Evolutionary conservation across 1,140 invertebrate genomes (phyloP).

Genomic region (Pteromalus puparum): DNA sequence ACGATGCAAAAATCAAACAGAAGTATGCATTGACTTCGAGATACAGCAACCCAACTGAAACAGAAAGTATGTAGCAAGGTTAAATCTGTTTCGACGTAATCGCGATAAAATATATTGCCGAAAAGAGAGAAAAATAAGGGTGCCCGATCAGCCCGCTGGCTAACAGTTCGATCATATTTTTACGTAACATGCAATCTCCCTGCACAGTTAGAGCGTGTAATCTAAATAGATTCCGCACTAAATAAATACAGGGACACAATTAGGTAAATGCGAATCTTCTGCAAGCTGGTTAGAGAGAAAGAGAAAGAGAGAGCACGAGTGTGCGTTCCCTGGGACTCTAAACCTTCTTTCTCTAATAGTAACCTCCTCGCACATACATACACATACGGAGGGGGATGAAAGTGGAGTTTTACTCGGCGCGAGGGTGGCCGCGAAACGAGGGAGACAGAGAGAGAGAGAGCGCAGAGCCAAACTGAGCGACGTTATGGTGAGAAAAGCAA

Average conservation of each 20-base stretch:
- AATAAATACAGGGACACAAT: slow-evolving; percentile 73
- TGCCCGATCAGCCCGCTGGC: background rate
- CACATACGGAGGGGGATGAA: slow-evolving; percentile 45
- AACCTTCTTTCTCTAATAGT: slow-evolving; percentile 20
- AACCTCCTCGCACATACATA: slow-evolving; percentile 13
- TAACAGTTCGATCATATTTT: slow-evolving; percentile 41
- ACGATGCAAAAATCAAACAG: slow-evolving; percentile 79
- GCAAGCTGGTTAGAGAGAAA: slow-evolving; percentile 63
- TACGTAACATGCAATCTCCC: slow-evolving; percentile 14
- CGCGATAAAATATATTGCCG: slow-evolving; percentile 13
- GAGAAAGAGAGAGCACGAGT: slow-evolving; percentile 34
- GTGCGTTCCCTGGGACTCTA: slow-evolving; percentile 59
- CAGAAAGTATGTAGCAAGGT: slow-evolving; percentile 53
- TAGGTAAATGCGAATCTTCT: slow-evolving; percentile 72
- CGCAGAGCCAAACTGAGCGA: slow-evolving; percentile 50
- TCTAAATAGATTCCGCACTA: slow-evolving; percentile 68
- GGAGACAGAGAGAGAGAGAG: slow-evolving; percentile 50
- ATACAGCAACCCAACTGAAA: slow-evolving; percentile 77
- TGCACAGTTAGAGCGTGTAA: slow-evolving; percentile 59
- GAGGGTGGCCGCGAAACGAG: slow-evolving; percentile 51
- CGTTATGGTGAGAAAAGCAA: slow-evolving; percentile 74
- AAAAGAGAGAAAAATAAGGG: slow-evolving; percentile 11
- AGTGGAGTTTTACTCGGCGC: slow-evolving; percentile 37
- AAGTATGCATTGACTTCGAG: slow-evolving; percentile 78
- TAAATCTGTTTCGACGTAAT: background rate